A percentile compares a stretch with the other conserved stretches of the same genome.
phyloP scores from a whole-genome alignment of 2,113 vertebrate species.

The Chamaea fasciata region DNA sequence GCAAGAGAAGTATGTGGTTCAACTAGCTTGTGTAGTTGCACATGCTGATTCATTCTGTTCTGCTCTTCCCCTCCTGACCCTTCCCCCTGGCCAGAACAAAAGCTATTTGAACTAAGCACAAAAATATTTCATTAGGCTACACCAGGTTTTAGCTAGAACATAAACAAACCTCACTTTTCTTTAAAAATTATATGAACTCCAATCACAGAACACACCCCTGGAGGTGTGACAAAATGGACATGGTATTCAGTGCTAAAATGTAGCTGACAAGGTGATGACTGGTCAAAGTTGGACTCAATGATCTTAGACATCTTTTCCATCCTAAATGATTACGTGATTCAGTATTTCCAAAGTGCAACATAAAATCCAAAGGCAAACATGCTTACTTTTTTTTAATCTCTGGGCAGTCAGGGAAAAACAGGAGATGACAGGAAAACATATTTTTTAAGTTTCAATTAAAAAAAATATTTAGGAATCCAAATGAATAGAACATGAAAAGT shows the following conservation, averaged over 20 bases:
- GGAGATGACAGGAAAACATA: fast-evolving
- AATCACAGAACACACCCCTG: neutral
- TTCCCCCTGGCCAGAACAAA: neutral
- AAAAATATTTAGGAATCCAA: neutral
- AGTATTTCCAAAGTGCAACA: neutral
- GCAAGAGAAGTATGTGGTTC: neutral
- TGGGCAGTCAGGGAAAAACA: fast-evolving
- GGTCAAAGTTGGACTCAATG: neutral
- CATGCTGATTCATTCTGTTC: neutral
- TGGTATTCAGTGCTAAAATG: neutral
- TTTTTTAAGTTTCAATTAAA: neutral
- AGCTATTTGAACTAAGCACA: neutral
- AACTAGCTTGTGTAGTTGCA: neutral
- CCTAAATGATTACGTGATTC: neutral
- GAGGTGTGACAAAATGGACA: neutral
- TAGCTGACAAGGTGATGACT: neutral
- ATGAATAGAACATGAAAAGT: neutral
- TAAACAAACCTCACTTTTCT: neutral
- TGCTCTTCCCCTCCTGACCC: neutral
- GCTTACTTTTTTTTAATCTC: neutral
- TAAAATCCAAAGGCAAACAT: neutral
- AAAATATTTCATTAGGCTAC: neutral
- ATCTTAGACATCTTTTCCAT: neutral
- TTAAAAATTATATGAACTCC: neutral
- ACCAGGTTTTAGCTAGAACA: neutral